Evolutionary conservation across 2,797 vertebrate species (phyloP).

Genomic region (Tolypeutes matacus): DNA sequence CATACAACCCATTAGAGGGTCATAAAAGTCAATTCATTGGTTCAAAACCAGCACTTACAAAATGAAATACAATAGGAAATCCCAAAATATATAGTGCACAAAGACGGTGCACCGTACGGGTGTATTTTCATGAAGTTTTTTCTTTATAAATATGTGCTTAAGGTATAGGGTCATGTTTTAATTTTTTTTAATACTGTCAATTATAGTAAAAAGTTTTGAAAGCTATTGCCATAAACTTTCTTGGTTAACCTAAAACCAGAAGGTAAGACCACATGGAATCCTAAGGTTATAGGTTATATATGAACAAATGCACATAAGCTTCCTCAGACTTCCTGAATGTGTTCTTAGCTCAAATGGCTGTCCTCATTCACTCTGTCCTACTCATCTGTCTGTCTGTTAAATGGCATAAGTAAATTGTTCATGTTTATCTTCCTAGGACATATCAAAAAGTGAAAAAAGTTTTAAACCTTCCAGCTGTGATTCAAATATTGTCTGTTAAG

Average conservation of each 20-base stretch:
- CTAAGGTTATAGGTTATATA: background rate
- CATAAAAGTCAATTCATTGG: background rate
- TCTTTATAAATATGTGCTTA: background rate
- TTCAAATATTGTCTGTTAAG: background rate
- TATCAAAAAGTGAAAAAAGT: background rate
- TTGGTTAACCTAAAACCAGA: constrained; percentile 44
- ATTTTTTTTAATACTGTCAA: background rate
- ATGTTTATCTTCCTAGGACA: constrained; percentile 35
- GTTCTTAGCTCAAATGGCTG: background rate
- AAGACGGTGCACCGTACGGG: background rate
- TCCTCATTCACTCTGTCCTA: background rate
- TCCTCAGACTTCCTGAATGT: background rate
- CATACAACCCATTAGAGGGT: background rate
- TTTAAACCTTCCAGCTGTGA: background rate
- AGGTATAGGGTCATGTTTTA: background rate
- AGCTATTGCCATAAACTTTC: background rate
- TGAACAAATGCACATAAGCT: background rate
- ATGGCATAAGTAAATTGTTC: background rate
- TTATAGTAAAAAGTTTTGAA: constrained; percentile 44
- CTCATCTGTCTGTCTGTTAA: constrained; percentile 10
- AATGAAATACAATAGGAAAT: background rate
- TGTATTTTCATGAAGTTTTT: background rate
- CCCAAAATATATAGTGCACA: background rate
- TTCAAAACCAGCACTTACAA: constrained; percentile 52
- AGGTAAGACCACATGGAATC: background rate